These are phyloP conservation scores for Misgurnus mizolepis DNA, from an alignment of 2,113 vertebrate species.

Conservation along the genomic window DNA sequence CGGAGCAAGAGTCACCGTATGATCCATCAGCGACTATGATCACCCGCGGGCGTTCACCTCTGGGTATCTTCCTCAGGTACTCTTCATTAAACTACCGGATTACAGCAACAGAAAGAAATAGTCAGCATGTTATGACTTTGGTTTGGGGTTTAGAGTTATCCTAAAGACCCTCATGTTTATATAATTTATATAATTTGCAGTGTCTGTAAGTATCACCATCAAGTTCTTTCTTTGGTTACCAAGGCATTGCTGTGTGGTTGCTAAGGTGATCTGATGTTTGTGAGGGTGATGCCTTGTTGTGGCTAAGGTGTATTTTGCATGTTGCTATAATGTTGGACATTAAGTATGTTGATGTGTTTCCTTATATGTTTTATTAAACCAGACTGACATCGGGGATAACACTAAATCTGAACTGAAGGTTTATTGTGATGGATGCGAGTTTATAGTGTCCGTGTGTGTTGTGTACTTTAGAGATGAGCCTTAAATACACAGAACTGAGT, in stretches of 20 bases:
- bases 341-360: background rate
- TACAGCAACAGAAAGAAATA: background rate
- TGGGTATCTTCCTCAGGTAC: slow-evolving; percentile 69
- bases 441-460: too few species aligned
- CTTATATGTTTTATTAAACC: background rate
- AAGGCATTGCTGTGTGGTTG: background rate
- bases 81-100: slow-evolving; percentile 69
- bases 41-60: slow-evolving; percentile 67
- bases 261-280: background rate
- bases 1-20: slow-evolving; percentile 74
- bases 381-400: slow-evolving; percentile 2
- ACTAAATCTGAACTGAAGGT: slow-evolving; percentile 29
- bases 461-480: too few species aligned
- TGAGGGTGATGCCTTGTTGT: too few species aligned
- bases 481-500: too few species aligned
- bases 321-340: too few species aligned
- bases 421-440: slow-evolving; percentile 24
- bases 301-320: too few species aligned
- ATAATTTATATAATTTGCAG: background rate
- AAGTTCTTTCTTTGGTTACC: background rate
- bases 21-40: slow-evolving; percentile 73
- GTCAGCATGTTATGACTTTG: too few species aligned
- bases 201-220: background rate
- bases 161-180: too few species aligned
- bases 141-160: too few species aligned